Percentiles rank a stretch among this genome's conserved stretches.
phyloP scores from a whole-genome alignment of 2,113 vertebrate species.

The Halcyon malimbica region DNA sequence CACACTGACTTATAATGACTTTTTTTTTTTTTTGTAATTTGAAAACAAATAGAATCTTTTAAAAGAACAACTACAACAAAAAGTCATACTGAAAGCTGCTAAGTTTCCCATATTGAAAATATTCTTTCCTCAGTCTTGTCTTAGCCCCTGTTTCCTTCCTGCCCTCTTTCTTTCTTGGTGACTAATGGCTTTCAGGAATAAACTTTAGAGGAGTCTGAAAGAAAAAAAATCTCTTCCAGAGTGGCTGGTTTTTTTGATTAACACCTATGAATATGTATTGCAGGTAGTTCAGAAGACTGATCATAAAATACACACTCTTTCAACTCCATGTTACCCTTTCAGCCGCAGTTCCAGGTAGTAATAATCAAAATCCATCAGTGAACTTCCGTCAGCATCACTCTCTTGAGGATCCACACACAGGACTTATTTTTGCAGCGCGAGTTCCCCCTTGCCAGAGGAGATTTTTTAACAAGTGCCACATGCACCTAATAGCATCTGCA shows the following conservation, averaged over 20 bases:
- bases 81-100: neutral
- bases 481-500: too few species aligned
- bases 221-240: conserved; percentile 23
- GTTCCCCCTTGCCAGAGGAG: neutral
- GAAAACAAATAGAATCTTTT: neutral
- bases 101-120: conserved; percentile 9
- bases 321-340: neutral
- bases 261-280: neutral
- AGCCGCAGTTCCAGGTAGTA: neutral
- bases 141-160: neutral
- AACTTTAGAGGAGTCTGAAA: neutral
- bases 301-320: neutral
- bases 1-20: neutral
- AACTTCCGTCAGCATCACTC: neutral
- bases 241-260: neutral
- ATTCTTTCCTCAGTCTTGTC: conserved; percentile 2
- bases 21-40: neutral
- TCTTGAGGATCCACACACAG: neutral
- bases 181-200: neutral
- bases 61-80: neutral
- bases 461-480: neutral
- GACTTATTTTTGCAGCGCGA: neutral
- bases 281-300: neutral
- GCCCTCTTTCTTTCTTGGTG: neutral
- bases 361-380: neutral